These are phyloP conservation scores for Proterorhinus semilunaris DNA, from an alignment of 2,113 vertebrate genomes.

Conservation along the genomic window DNA sequence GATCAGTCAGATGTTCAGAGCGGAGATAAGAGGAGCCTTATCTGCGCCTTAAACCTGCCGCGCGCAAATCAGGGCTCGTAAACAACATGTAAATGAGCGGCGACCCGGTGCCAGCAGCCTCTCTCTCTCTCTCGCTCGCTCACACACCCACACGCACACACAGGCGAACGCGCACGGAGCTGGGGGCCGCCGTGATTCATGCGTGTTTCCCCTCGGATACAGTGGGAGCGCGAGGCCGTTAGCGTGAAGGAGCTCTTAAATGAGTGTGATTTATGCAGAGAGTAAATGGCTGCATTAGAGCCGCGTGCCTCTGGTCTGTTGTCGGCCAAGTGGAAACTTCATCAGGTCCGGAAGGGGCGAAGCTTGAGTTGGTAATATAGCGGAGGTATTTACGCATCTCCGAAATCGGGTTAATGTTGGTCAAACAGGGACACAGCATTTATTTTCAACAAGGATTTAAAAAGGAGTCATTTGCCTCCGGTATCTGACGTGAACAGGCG, in stretches of 20 bases:
- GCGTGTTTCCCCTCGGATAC: conserved; percentile 51
- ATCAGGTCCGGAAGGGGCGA: background rate
- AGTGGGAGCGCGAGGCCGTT: conserved; percentile 10
- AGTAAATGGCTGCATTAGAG: conserved; percentile 2
- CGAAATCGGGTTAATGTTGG: no score
- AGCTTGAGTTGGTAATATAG: no score
- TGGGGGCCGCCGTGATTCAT: conserved; percentile 53
- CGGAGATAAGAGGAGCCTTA: conserved; percentile 42
- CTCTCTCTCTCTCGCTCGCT: conserved; percentile 15
- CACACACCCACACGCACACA: conserved; percentile 12
- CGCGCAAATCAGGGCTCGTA: conserved; percentile 60
- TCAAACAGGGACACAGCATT: no score
- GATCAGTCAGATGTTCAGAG: conserved; percentile 42
- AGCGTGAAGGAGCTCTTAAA: conserved; percentile 20
- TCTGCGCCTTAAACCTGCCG: conserved; percentile 39
- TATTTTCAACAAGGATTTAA: no score
- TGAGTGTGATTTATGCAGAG: conserved; percentile 33
- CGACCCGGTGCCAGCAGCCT: conserved; percentile 60
- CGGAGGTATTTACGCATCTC: no score
- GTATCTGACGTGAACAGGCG: no score
- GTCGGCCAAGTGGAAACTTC: conserved; percentile 7
- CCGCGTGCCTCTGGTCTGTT: background rate
- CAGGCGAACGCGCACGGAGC: conserved; percentile 11
- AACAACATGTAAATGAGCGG: conserved; percentile 66
- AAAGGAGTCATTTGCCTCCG: no score